Evolutionary conservation across 2,113 vertebrate species (phyloP), one percentile per base, ranked within the genome.

Genomic region (Oryzias javanicus): DNA sequence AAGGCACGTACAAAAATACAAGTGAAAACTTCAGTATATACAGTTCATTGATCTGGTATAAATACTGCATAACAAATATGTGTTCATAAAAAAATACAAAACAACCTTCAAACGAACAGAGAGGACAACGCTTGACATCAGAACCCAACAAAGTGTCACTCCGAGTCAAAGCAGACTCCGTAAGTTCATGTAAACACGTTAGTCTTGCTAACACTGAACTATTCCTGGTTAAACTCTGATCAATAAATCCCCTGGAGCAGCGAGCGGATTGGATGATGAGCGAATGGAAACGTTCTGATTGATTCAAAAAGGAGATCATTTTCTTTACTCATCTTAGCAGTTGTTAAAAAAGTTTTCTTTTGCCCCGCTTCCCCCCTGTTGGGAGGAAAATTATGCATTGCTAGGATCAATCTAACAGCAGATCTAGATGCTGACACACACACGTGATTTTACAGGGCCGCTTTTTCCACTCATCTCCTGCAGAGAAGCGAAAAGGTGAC

Each of bases 1-100:
- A 19, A 78, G 67, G 72, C 55, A 84, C 60, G 20, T 85, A 83
- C 20, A 85, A 86, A 86, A 83, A 84, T 82, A 87, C 15, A 29
- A 67, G 46, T 29, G 46, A 66, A 58, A 35, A 76, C 35, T 68
- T 60, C 70, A 77, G 70, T 76, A 80, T 56, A 74, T 50, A 83
- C 61, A 78, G 42, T 71, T 57, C 46, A 68, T 71, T 6, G 20
- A 63, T 71, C 53, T 78, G 49, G 35, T 73, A 77, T 75, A 84
- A 85, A 89, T 82, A 86, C 54, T 57, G 13, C 56, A 45, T 45
- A 65, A 67, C 58, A 83, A 77, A 79, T 74, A 78, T 18, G 72
- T 22, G 29, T 45, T 56, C 64, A 22, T 17, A 0, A 0, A 16
- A n/a, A 45, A 69, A 61, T 70, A 70, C 61, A 61, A 69, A 51